Evolutionary conservation across 2,113 vertebrate genomes (phyloP), one percentile per base, ranked within the genome.

Genomic region (Oceanodroma tethys): DNA sequence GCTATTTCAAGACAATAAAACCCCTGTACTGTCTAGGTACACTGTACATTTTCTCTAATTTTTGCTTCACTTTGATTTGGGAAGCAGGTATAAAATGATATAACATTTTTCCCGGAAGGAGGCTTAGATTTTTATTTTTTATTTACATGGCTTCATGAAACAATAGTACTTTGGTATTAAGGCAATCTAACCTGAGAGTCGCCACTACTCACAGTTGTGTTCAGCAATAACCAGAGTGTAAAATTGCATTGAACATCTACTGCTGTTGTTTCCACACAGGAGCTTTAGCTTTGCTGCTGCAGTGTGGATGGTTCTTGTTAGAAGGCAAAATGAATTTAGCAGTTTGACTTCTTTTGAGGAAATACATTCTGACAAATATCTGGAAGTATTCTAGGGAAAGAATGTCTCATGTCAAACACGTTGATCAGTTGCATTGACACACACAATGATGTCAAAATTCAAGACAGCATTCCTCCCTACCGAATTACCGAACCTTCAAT

Each of bases 291-390:
- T 93, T 91, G 53, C 42, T 90, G 48, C 65, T 97, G 58, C 66
- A 91, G 32, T 55, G 40, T 86, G 36, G 55, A 91, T 81, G 66
- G 40, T 74, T 95, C n/a, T 42, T 67, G 32, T 97, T 97, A 96
- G 97, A 97, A 91, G 52, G n/a, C 56, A 91, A 97, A 98, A 95
- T 76, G 9, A 93, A 93, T 84, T 96, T 88, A 95, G 22, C 47
- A 87, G 76, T 93, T 94, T 92, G 92, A 97, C 72, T 98, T 96
- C 65, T 93, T 84, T 67, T 96, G 81, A 93, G 66, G 60, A 93
- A 97, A 96, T 82, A 16, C 32, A 96, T 94, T 94, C 73, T 96
- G 95, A 97, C 85, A 95, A 72, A 97, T 91, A 70, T 66, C 80
- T 96, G 52, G 71, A 91, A 93, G 59, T 21, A 56, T 94, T 93